Base-by-base conservation (phyloP, 2,113 vertebrate genomes). In the Myocastor coypus region DNA sequence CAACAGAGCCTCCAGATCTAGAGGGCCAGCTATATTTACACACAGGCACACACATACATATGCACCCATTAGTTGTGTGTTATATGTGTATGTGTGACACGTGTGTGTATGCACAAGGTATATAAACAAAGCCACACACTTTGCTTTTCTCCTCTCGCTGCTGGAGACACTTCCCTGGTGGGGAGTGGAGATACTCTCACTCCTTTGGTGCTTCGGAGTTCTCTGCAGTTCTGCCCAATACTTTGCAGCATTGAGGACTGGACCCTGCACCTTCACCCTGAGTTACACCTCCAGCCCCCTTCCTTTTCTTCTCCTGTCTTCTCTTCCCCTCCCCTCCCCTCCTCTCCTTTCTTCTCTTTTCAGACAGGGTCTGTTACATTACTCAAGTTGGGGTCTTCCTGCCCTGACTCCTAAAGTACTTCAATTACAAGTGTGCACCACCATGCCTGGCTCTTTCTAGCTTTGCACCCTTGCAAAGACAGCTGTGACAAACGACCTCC, bases 151-250 rank as follows among this genome's bases (percentile, higher is more conserved):
- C 17, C 75, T 19, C 77, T 55, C 32, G 34, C 50, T 80, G 32
- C 42, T 20, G 28, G 73, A 61, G 26, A 16, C 24, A 20, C 30
- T 17, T 64, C 32, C 5, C 30, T 32, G 1, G 1, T 34, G 40
- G 24, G 30, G 0, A 0, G 4, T 1, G 2, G 42, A 73, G 24
- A 57, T 11, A 34, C 3, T 34, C 42, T 80, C 19, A 0, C 7
- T 77, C 46, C 68, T n/a, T 68, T 34, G 42, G 50, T 30, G 14
- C 37, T 17, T 42, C 28, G 16, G 19, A 17, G 24, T 42, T n/a
- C 34, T 34, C 50, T 86, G 46, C 2, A 12, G 37, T 5, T 46
- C 75, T 50, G 28, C 30, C 42, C 14, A 30, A 7, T 30, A 78
- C 50, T 78, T 50, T 17, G 75, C 42, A 19, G 17, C 34, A 55